Evolutionary conservation across 2,113 vertebrate species (phyloP).

Genomic region (Phyllostomus discolor): DNA sequence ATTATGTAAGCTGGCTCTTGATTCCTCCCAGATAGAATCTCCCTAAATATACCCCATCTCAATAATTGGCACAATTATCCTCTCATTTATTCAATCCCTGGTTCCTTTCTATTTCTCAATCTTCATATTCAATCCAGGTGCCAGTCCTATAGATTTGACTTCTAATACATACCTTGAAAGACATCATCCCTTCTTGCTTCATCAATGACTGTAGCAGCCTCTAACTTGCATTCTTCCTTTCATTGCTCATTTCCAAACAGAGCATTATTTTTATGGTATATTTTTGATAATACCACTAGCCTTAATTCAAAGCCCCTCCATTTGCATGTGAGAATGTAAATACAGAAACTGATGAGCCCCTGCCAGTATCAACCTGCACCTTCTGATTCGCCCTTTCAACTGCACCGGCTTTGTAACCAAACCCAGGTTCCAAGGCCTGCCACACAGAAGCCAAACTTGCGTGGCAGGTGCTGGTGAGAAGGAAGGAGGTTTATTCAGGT

Average conservation of each 20-base stretch:
- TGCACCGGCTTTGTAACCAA: neutral
- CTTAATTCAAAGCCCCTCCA: neutral
- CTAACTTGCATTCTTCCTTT: neutral
- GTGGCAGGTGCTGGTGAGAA: no score
- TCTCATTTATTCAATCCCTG: neutral
- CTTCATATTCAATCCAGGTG: neutral
- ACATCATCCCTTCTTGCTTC: neutral
- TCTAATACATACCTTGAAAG: neutral
- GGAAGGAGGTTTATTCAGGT: no score
- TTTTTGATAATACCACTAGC: neutral
- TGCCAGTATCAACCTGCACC: neutral
- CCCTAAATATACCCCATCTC: neutral
- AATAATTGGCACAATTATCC: neutral
- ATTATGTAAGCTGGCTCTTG: neutral
- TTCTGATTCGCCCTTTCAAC: neutral
- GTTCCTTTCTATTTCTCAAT: neutral
- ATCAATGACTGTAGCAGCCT: neutral
- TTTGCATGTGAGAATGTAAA: neutral
- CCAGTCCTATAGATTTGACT: neutral
- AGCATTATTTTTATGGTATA: neutral
- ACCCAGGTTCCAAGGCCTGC: no score
- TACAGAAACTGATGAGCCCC: neutral
- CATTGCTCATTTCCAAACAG: neutral
- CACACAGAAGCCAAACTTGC: no score
- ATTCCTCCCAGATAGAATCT: neutral